These are phyloP conservation scores for Phallusia fumigata DNA, from an alignment of 23 tunicate species.

Conservation along the genomic window DNA sequence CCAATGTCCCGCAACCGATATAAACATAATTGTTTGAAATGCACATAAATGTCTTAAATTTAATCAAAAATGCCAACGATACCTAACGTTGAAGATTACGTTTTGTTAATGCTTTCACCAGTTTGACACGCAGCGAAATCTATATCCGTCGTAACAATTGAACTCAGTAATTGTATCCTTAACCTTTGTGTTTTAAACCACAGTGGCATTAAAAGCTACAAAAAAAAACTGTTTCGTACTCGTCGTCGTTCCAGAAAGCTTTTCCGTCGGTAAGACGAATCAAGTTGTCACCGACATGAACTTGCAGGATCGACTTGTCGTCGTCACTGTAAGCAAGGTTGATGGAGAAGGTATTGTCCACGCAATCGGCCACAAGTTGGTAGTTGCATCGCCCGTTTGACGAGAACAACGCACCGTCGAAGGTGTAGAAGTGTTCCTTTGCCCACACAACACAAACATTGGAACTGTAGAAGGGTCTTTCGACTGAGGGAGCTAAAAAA, in stretches of 20 bases:
- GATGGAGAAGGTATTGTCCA: slow-evolving; percentile 36
- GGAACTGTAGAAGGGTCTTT: slow-evolving; percentile 12
- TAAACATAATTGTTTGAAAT: too few relatives aligned
- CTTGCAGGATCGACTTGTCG: slow-evolving; percentile 21
- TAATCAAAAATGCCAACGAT: too few relatives aligned
- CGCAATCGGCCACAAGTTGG: slow-evolving; percentile 63
- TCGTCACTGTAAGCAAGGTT: slow-evolving; percentile 31
- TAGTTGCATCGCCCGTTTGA: slow-evolving; percentile 72
- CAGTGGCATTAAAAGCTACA: too few relatives aligned
- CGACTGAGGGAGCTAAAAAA: too few relatives aligned
- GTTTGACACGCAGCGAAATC: too few relatives aligned
- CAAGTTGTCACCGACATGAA: slow-evolving; percentile 25
- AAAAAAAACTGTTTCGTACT: slow-evolving; percentile 23
- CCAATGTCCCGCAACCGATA: too few relatives aligned
- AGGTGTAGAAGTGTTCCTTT: slow-evolving; percentile 66
- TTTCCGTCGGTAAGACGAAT: slow-evolving; percentile 44
- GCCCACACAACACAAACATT: slow-evolving; percentile 74
- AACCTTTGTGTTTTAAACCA: too few relatives aligned
- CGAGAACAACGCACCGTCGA: slow-evolving; percentile 65
- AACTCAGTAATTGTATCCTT: too few relatives aligned
- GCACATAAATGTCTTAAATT: too few relatives aligned
- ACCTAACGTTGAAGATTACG: too few relatives aligned
- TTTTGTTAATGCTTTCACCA: too few relatives aligned
- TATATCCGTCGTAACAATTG: too few relatives aligned
- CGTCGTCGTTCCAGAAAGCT: slow-evolving; percentile 35